Evolutionary conservation across 2,797 vertebrate genomes (phyloP).

Genomic region (Acrocephalus scirpaceus): DNA sequence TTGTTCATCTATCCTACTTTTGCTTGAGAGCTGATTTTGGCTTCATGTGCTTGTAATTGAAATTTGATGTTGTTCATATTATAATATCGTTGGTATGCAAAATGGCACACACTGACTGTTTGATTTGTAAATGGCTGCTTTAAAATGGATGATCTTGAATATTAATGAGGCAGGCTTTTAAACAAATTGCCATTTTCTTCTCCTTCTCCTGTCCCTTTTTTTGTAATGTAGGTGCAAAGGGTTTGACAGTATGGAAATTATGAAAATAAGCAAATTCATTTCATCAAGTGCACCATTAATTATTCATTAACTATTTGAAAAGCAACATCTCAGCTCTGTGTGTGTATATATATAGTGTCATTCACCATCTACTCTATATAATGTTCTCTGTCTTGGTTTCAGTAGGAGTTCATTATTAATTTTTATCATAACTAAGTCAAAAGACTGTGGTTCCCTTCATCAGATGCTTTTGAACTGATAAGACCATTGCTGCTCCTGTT

Average conservation of each 20-base stretch:
- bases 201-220: background rate
- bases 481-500: background rate
- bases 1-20: background rate
- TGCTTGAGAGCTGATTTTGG: constrained; percentile 11
- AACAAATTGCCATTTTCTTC: constrained; percentile 17
- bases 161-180: constrained; percentile 51
- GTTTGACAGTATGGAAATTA: constrained; percentile 23
- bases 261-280: constrained; percentile 39
- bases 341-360: background rate
- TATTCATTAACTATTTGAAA: constrained; percentile 19
- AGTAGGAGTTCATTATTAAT: background rate
- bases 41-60: constrained; percentile 25
- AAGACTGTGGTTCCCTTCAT: background rate
- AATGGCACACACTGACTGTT: background rate
- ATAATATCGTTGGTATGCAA: constrained; percentile 49
- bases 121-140: constrained; percentile 49
- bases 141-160: constrained; percentile 35
- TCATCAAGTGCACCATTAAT: background rate
- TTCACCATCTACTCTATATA: background rate
- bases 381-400: background rate
- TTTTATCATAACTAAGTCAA: background rate
- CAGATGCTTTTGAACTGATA: background rate
- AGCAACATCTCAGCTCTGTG: background rate
- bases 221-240: background rate
- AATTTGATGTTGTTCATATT: constrained; percentile 40